Evolutionary conservation across 1,140 invertebrate species (phyloP).

Genomic region (Drosophila willistoni): DNA sequence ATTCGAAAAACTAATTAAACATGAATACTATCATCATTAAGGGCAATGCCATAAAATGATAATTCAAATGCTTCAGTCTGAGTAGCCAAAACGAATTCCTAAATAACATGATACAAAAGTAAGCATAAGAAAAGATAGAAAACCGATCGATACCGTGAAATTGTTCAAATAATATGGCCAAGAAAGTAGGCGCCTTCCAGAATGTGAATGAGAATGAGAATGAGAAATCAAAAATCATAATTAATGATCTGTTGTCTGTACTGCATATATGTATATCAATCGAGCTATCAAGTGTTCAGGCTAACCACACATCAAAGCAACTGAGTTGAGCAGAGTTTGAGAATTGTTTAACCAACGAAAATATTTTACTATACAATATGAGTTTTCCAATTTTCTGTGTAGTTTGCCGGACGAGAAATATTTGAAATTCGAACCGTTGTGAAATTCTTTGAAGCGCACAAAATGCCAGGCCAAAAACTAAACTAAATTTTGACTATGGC

Average conservation of each 20-base stretch:
- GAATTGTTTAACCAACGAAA: slow-evolving; percentile 11
- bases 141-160: slow-evolving; percentile 67
- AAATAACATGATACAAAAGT: slow-evolving; percentile 43
- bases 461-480: slow-evolving; percentile 60
- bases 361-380: slow-evolving; percentile 17
- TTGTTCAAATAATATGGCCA: slow-evolving; percentile 75
- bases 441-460: slow-evolving; percentile 67
- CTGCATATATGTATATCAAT: slow-evolving; percentile 72
- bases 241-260: slow-evolving; percentile 60
- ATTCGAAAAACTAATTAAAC: slow-evolving; percentile 65
- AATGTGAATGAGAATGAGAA: slow-evolving; percentile 33
- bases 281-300: slow-evolving; percentile 17
- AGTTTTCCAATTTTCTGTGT: slow-evolving; percentile 49
- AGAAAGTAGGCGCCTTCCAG: slow-evolving; percentile 68
- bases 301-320: slow-evolving; percentile 39
- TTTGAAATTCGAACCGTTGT: slow-evolving; percentile 65
- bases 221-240: slow-evolving; percentile 53
- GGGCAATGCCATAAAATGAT: slow-evolving; percentile 68
- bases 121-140: slow-evolving; percentile 13
- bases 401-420: slow-evolving; percentile 46
- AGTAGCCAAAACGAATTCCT: slow-evolving; percentile 62
- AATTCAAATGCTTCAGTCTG: slow-evolving; percentile 64
- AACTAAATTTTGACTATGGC: slow-evolving; percentile 40
- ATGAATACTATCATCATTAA: slow-evolving; percentile 66
- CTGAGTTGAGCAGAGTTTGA: slow-evolving; percentile 20